A percentile compares a stretch with the other conserved stretches of the same genome.
Conservation (phyloP, 2,888 invertebrate species). For the Leptinotarsa tumamoca region DNA sequence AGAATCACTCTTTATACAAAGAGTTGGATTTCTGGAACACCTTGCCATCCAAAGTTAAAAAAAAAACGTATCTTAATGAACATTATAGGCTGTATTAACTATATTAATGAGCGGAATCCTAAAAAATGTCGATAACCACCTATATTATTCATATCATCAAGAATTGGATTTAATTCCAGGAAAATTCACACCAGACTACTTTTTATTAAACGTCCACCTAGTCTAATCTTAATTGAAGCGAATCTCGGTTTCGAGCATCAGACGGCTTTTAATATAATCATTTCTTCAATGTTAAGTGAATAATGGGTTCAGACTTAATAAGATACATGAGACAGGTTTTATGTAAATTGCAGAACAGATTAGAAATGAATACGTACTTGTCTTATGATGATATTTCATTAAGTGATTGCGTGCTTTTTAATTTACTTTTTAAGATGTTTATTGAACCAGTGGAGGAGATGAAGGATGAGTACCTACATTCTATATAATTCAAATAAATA, state of each 20-base stretch:
- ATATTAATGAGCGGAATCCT: no score
- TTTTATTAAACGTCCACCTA: not conserved
- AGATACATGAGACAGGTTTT: conserved; percentile 20
- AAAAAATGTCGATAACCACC: no score
- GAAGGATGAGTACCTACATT: not conserved
- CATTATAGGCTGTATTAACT: no score
- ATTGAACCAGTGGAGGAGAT: conserved; percentile 3
- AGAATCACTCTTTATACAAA: no score
- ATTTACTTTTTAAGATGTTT: not conserved
- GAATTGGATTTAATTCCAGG: no score
- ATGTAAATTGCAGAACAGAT: conserved; percentile 14
- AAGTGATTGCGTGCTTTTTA: conserved; percentile 15
- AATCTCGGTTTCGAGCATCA: not conserved
- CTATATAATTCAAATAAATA: not conserved
- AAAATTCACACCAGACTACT: not conserved
- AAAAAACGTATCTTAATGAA: no score
- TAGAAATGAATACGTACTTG: conserved; percentile 20
- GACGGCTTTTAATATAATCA: conserved; percentile 3
- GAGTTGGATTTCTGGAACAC: no score
- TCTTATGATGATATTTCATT: conserved; percentile 19
- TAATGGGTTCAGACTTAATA: conserved; percentile 14
- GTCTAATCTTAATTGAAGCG: not conserved
- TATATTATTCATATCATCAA: no score
- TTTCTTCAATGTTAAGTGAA: conserved; percentile 17
- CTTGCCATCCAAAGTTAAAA: no score